Evolutionary conservation across 2,797 vertebrate genomes (phyloP), one percentile per base, ranked within the genome.

Genomic region (Anolis apletophallus): DNA sequence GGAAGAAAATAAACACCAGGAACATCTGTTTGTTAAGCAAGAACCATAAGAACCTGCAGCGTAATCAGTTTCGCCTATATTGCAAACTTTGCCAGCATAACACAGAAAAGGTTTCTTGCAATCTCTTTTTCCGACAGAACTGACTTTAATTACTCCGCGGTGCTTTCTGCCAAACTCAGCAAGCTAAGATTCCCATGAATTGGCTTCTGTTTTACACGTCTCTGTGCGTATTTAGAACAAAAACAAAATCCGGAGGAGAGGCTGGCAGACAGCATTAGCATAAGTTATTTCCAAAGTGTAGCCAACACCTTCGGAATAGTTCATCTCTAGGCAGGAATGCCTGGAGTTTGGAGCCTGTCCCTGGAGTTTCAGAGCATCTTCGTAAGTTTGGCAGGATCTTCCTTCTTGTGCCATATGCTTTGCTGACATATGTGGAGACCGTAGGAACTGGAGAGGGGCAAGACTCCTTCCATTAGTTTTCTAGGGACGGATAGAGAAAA

Each of bases 81-180:
- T 17, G 1, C 5, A 0, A 36, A 0, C 29, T 80, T 32, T 73
- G 67, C 68, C 52, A 72, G 29, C n/a, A 36, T 76, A 77, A 84
- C 57, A 32, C 9, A 16, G 52, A 50, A 34, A n/a, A 71, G 7
- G 1, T 36, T 64, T 29, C 14, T 77, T 59, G 12, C 40, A n/a
- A 50, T 80, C 54, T 71, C 32, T 50, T 80, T 64, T 77, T 54
- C 46, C 71, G 75, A 14, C 71, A n/a, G 57, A 85, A 29, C 55
- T 61, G 17, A 32, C 77, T 86, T 84, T 86, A 74, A 75, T 81
- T 81, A 54, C 78, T 11, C 46, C 21, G 4, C 40, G 6, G 21
- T 54, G 71, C 73, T 64, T 75, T 80, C 78, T 67, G 57, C 71
- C 67, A 32, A 81, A 55, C 78, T 54, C 67, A 73, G 84, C 76